Evolutionary conservation across 2,888 invertebrate genomes (phyloP).

Genomic region (Tetranychus piercei): DNA sequence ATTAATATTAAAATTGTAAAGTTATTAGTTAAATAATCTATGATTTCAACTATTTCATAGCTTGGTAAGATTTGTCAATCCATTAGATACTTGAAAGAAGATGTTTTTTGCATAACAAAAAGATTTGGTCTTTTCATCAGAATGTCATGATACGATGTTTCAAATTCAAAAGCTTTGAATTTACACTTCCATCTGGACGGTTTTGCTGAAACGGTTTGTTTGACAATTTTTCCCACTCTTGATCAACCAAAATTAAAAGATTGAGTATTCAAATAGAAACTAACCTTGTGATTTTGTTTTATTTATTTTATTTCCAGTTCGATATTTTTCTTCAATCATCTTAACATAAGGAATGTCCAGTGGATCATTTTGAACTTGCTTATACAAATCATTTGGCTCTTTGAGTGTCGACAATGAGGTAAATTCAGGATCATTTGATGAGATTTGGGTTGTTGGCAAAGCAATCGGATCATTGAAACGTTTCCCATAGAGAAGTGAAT

Average conservation of each 20-base stretch:
- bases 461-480: neutral
- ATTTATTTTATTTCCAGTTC: conserved; percentile 5
- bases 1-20: neutral
- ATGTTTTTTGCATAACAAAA: too few relatives aligned
- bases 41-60: neutral
- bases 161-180: too few relatives aligned
- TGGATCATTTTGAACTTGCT: neutral
- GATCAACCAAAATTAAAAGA: neutral
- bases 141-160: too few relatives aligned
- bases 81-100: too few relatives aligned
- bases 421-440: neutral
- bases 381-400: neutral
- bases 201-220: too few relatives aligned
- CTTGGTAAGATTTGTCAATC: too few relatives aligned
- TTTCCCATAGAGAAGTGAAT: conserved; percentile 29
- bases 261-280: neutral
- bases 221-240: neutral
- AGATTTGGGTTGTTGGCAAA: neutral
- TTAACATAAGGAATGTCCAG: conserved; percentile 24
- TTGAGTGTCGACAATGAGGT: neutral
- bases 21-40: neutral
- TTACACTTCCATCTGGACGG: too few relatives aligned
- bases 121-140: too few relatives aligned
- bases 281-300: neutral
- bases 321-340: conserved; percentile 28